Conservation (phyloP, 2,797 vertebrate species). For the Discoglossus pictus region DNA sequence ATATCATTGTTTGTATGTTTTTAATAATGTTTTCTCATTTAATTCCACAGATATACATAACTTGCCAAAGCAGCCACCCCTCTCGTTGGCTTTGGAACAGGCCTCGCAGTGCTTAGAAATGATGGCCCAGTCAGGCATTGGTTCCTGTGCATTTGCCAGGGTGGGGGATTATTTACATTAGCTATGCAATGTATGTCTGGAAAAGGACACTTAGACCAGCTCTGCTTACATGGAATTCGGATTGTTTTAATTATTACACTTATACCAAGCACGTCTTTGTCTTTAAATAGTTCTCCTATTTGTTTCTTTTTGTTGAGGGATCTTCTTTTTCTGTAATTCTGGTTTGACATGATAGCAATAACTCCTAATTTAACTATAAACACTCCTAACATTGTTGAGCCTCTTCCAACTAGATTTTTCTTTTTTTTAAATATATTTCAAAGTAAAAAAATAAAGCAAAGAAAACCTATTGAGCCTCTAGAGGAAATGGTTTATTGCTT, state of each 20-base stretch:
- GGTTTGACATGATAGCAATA: conserved; percentile 45
- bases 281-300: conserved; percentile 87
- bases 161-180: conserved; percentile 98
- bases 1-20: no score
- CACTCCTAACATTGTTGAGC: conserved; percentile 17
- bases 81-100: conserved; percentile 94
- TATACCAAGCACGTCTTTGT: conserved; percentile 80
- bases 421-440: neutral
- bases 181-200: conserved; percentile 72
- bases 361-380: conserved; percentile 38
- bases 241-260: conserved; percentile 69
- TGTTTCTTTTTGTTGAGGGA: conserved; percentile 26
- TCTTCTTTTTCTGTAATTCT: conserved; percentile 33
- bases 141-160: conserved; percentile 95
- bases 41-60: conserved; percentile 90
- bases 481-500: no score
- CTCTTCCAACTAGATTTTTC: conserved; percentile 29
- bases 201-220: conserved; percentile 64
- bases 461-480: neutral
- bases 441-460: neutral
- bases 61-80: conserved; percentile 97
- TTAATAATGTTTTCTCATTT: conserved; percentile 24
- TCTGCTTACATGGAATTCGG: conserved; percentile 75
- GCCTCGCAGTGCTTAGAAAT: conserved; percentile 94
- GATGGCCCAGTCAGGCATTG: conserved; percentile 95